Conservation (phyloP, 2,113 vertebrate species). For the Origma solitaria region DNA sequence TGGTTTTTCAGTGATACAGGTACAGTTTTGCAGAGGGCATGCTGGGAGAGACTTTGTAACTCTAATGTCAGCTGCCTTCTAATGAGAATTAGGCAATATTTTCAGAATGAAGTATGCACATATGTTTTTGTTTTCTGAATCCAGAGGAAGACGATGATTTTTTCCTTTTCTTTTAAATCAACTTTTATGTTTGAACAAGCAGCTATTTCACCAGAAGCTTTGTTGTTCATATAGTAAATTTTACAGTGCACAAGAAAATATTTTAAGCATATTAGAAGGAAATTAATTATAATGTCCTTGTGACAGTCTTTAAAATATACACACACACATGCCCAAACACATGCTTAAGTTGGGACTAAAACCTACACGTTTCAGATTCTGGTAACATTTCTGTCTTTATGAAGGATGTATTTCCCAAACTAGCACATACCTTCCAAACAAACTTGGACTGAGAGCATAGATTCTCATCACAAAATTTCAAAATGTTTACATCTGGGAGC, state of each 20-base stretch:
- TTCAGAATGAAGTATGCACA: background rate
- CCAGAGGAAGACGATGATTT: background rate
- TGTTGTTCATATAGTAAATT: background rate
- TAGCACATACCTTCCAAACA: background rate
- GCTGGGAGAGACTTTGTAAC: background rate
- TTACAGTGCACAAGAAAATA: background rate
- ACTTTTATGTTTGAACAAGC: background rate
- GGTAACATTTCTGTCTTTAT: background rate
- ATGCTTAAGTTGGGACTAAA: background rate
- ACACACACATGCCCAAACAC: background rate
- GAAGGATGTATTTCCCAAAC: background rate
- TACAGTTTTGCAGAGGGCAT: background rate
- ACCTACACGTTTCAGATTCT: slow-evolving; percentile 4
- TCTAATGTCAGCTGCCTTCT: background rate
- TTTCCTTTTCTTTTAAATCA: too few species aligned
- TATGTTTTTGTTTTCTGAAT: background rate
- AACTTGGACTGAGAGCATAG: background rate
- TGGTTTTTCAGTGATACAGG: background rate
- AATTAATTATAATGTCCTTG: background rate
- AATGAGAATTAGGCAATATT: background rate
- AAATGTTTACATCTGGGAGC: slow-evolving; percentile 24
- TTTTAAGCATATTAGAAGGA: background rate
- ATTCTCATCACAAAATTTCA: background rate
- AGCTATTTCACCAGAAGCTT: background rate
- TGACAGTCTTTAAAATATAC: background rate